Evolutionary conservation across 30 jellyfish, hydroid and myxozoan genomes (phyloP).

Genomic region (Sanderia malayensis): DNA sequence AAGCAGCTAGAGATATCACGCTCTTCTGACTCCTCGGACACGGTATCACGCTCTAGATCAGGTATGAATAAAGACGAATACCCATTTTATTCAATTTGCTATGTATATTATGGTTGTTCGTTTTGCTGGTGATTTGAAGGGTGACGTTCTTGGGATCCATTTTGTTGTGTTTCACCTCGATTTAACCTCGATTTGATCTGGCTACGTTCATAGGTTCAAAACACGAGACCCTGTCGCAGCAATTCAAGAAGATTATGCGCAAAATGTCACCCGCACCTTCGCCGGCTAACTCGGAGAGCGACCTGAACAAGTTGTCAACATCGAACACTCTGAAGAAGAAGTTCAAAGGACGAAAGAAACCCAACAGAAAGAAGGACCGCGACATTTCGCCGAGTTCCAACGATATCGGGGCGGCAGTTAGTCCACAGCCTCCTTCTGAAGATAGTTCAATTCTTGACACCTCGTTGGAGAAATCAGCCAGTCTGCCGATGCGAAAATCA

Average conservation of each 20-base stretch:
- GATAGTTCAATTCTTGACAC: slow-evolving; percentile 24
- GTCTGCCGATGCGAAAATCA: slow-evolving; percentile 33
- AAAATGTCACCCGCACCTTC: slow-evolving; percentile 95
- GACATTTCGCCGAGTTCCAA: slow-evolving; percentile 33
- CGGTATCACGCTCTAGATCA: slow-evolving; percentile 48
- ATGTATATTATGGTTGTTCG: no score
- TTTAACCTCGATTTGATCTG: not conserved
- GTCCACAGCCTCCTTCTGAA: slow-evolving; percentile 71
- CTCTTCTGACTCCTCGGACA: slow-evolving; percentile 49
- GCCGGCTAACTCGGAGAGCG: slow-evolving; percentile 89
- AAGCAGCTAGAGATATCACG: slow-evolving; percentile 32
- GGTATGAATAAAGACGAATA: no score
- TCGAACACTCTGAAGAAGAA: slow-evolving; percentile 21
- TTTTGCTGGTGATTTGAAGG: no score
- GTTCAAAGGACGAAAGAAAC: slow-evolving; percentile 21
- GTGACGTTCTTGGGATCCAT: no score
- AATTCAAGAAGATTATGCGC: slow-evolving; percentile 39
- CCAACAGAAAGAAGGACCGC: slow-evolving; percentile 46
- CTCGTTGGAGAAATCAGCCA: slow-evolving; percentile 22
- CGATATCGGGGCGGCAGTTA: slow-evolving; percentile 19
- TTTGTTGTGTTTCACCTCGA: no score
- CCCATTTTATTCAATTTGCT: no score
- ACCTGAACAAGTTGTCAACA: slow-evolving; percentile 55
- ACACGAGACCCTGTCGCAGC: slow-evolving; percentile 56
- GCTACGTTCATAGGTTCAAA: slow-evolving; percentile 26